phyloP scores from a whole-genome alignment of 2,797 vertebrate genomes.

The Cuculus canorus region DNA sequence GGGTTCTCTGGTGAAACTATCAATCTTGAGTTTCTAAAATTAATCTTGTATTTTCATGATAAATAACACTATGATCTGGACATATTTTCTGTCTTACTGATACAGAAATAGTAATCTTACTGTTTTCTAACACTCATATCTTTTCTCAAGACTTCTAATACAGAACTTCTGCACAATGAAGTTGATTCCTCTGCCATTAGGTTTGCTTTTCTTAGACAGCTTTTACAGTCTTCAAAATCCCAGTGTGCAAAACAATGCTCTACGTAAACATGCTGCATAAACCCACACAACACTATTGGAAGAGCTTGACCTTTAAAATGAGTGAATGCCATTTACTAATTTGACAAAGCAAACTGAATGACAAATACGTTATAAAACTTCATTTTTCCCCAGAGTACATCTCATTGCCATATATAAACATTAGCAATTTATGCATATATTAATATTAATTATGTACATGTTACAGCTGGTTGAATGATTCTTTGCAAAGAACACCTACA shows the following conservation, averaged over 20 bases:
- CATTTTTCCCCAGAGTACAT: neutral
- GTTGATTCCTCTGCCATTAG: neutral
- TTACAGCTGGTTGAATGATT: neutral
- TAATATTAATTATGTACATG: neutral
- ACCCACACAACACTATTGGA: neutral
- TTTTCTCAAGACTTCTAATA: neutral
- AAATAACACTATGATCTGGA: neutral
- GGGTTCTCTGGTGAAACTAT: neutral
- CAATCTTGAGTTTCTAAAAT: neutral
- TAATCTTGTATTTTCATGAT: neutral
- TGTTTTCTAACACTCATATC: neutral
- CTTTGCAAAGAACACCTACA: neutral
- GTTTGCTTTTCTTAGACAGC: neutral
- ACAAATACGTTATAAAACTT: neutral
- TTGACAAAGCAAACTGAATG: neutral
- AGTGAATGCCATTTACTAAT: neutral
- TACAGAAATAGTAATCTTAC: neutral
- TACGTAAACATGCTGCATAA: neutral
- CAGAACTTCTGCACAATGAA: neutral
- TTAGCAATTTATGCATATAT: neutral
- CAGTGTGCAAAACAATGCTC: neutral
- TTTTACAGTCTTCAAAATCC: neutral
- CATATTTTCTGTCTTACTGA: neutral
- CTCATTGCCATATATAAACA: neutral
- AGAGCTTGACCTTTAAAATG: neutral